phyloP scores from a whole-genome alignment of 2,797 vertebrate species.

The Bradypodion ventrale region DNA sequence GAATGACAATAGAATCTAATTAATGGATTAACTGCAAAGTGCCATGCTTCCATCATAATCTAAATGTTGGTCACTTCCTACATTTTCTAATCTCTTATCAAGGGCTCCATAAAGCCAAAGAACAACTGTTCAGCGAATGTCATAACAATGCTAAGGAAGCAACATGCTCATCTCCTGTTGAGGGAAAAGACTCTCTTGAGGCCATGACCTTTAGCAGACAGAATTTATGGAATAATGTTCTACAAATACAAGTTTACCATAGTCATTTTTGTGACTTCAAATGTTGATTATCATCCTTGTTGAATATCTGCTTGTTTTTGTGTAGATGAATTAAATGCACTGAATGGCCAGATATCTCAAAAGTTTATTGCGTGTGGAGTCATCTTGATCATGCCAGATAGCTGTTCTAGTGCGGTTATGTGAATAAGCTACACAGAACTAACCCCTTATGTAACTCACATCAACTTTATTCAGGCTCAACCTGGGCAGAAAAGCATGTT shows the following conservation, averaged over 20 bases:
- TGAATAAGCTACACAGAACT: background rate
- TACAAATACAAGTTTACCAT: slow-evolving; percentile 4
- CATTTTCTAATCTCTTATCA: background rate
- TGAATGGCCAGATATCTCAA: background rate
- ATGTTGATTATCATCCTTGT: background rate
- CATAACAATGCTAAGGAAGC: background rate
- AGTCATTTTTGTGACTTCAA: background rate
- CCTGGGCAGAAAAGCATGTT: background rate
- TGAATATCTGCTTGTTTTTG: background rate
- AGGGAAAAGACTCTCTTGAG: background rate
- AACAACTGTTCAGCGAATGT: background rate
- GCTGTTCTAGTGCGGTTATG: too few relatives aligned
- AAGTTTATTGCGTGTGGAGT: background rate
- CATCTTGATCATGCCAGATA: background rate
- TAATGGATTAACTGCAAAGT: background rate
- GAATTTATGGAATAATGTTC: background rate
- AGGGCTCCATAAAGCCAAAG: too few relatives aligned
- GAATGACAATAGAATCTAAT: background rate
- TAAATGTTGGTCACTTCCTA: background rate
- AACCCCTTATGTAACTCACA: background rate
- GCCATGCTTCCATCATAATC: background rate
- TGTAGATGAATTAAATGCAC: background rate
- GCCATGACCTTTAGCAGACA: background rate
- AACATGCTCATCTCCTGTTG: background rate
- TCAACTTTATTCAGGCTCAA: background rate